Conservation (phyloP, 2,113 vertebrate genomes). For the Gambusia holbrooki region DNA sequence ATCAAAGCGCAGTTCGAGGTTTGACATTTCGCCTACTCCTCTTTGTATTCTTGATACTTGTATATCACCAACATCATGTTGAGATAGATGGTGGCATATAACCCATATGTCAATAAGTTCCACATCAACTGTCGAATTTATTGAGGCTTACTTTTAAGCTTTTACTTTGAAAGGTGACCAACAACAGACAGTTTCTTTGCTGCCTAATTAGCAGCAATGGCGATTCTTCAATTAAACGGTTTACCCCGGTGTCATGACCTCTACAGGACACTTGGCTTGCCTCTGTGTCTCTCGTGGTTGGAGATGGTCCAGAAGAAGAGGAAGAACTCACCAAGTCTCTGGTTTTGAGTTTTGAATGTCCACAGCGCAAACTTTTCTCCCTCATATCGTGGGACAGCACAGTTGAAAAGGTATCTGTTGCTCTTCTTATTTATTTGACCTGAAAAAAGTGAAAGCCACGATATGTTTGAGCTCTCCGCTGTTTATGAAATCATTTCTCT, state of each 20-base stretch:
- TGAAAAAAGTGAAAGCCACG: too few species aligned
- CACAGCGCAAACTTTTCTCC: constrained; percentile 84
- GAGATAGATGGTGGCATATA: too few species aligned
- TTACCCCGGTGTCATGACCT: neutral
- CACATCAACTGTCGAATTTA: too few species aligned
- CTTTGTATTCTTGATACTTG: neutral
- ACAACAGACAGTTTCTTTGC: too few species aligned
- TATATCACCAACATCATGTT: too few species aligned
- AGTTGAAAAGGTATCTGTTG: constrained; percentile 78
- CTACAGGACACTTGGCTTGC: constrained; percentile 85
- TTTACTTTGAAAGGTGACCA: neutral
- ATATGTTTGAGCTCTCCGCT: too few species aligned
- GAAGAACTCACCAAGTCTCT: constrained; percentile 74
- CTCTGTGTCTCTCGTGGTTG: constrained; percentile 81
- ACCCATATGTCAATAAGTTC: too few species aligned
- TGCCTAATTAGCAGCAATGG: neutral
- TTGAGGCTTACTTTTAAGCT: neutral
- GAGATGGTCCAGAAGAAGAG: constrained; percentile 76
- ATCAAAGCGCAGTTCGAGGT: constrained; percentile 60
- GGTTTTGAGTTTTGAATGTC: constrained; percentile 75
- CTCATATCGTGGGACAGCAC: constrained; percentile 74
- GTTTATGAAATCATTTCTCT: too few species aligned
- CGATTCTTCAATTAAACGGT: neutral
- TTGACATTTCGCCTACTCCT: neutral
- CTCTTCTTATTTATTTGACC: too few species aligned